Evolutionary conservation across 2,113 vertebrate species (phyloP).

Genomic region (Hemicordylus capensis): DNA sequence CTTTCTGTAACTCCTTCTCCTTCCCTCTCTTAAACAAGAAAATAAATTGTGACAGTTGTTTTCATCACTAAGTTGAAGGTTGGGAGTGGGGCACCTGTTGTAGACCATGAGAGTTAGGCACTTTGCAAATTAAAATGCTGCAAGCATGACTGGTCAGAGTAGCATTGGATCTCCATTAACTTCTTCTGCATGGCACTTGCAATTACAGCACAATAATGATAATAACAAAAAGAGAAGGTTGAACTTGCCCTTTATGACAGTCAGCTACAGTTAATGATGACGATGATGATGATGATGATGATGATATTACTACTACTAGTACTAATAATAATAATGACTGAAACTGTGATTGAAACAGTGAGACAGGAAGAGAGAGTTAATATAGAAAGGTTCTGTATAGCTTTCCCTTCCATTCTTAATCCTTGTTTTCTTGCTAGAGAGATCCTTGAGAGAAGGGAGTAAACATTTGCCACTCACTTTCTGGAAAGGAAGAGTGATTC

Average conservation of each 20-base stretch:
- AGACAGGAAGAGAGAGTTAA: background rate
- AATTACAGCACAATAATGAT: background rate
- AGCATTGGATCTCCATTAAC: too few species aligned
- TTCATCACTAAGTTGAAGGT: background rate
- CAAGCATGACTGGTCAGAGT: too few species aligned
- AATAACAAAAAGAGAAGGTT: background rate
- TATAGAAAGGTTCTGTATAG: background rate
- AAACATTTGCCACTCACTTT: background rate
- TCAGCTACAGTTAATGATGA: background rate
- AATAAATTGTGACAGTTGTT: background rate
- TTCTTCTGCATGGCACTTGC: background rate
- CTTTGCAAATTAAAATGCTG: background rate
- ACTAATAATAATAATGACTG: too few species aligned
- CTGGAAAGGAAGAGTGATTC: constrained; percentile 44
- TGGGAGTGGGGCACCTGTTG: background rate
- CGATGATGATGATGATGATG: too few species aligned
- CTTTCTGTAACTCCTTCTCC: too few species aligned
- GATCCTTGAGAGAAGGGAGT: constrained; percentile 20
- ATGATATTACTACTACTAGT: too few species aligned
- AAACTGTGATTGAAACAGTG: background rate
- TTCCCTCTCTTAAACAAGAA: background rate
- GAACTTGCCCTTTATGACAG: background rate
- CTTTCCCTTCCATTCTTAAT: background rate
- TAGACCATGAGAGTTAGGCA: background rate
- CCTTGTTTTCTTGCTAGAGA: constrained; percentile 22